phyloP scores from a whole-genome alignment of 2,113 vertebrate species.

The Amblyopsis rosae region DNA sequence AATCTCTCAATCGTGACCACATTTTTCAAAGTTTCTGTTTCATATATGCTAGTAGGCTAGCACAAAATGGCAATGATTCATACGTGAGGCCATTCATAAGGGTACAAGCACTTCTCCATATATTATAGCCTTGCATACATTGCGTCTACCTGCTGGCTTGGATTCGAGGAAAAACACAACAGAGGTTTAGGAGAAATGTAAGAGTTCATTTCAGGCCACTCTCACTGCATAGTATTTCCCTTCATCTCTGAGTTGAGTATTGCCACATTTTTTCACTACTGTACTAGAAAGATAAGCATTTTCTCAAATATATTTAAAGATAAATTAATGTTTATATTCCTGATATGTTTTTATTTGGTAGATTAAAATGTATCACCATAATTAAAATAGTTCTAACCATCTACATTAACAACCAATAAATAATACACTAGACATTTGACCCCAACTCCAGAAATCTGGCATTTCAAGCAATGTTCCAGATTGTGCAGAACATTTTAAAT shows the following conservation, averaged over 20 bases:
- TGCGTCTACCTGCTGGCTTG: slow-evolving; percentile 2
- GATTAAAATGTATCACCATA: too few relatives aligned
- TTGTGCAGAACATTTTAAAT: too few relatives aligned
- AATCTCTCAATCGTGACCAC: slow-evolving; percentile 50
- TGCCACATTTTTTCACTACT: not conserved
- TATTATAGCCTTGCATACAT: slow-evolving; percentile 1
- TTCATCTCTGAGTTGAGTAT: not conserved
- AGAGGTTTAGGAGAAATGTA: not conserved
- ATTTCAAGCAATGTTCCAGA: too few relatives aligned
- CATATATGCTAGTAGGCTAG: slow-evolving; percentile 26
- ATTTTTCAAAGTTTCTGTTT: slow-evolving; percentile 47
- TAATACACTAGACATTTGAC: too few relatives aligned
- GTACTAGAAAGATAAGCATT: too few relatives aligned
- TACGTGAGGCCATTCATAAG: slow-evolving; percentile 7
- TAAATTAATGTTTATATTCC: too few relatives aligned
- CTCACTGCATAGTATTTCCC: not conserved
- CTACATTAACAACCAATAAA: too few relatives aligned
- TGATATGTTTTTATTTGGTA: too few relatives aligned
- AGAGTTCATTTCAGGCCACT: not conserved
- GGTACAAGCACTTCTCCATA: slow-evolving; percentile 13
- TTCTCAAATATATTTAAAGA: too few relatives aligned
- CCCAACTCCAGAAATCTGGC: too few relatives aligned
- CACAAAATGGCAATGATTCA: slow-evolving; percentile 13
- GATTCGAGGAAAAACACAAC: slow-evolving; percentile 14
- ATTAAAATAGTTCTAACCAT: too few relatives aligned